phyloP scores from a whole-genome alignment of 1,140 invertebrate genomes.

The Lepidurus couesii region DNA sequence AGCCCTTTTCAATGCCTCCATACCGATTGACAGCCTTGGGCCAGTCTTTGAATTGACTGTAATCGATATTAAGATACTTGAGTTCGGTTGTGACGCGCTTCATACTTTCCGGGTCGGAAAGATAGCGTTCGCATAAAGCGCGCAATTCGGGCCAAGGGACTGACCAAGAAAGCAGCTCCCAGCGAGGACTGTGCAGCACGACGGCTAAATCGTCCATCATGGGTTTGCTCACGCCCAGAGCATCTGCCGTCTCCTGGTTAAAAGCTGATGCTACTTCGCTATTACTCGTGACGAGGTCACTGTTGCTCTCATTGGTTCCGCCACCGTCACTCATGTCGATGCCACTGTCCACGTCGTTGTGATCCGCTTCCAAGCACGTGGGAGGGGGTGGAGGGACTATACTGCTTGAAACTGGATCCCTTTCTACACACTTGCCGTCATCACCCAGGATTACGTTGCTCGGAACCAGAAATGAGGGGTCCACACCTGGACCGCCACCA shows the following conservation, averaged over 20 bases:
- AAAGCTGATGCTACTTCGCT: not conserved
- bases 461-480: not conserved
- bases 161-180: constrained; percentile 57
- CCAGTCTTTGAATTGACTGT: constrained; percentile 56
- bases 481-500: constrained; percentile 31
- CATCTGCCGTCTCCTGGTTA: constrained; percentile 44
- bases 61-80: constrained; percentile 60
- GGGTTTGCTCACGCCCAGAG: constrained; percentile 53
- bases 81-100: constrained; percentile 55
- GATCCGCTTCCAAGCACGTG: constrained; percentile 24
- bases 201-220: constrained; percentile 57
- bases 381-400: constrained; percentile 4
- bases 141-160: constrained; percentile 55
- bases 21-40: constrained; percentile 44
- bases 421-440: not conserved
- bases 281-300: not conserved
- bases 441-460: no score
- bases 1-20: constrained; percentile 51
- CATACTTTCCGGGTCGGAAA: constrained; percentile 54
- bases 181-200: constrained; percentile 55
- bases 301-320: not conserved
- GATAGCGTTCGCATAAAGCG: constrained; percentile 53
- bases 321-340: constrained; percentile 31
- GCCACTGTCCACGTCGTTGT: constrained; percentile 31
- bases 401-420: not conserved